phyloP scores from a whole-genome alignment of 2,113 vertebrate species.

The Ivindomyrus marchei region DNA sequence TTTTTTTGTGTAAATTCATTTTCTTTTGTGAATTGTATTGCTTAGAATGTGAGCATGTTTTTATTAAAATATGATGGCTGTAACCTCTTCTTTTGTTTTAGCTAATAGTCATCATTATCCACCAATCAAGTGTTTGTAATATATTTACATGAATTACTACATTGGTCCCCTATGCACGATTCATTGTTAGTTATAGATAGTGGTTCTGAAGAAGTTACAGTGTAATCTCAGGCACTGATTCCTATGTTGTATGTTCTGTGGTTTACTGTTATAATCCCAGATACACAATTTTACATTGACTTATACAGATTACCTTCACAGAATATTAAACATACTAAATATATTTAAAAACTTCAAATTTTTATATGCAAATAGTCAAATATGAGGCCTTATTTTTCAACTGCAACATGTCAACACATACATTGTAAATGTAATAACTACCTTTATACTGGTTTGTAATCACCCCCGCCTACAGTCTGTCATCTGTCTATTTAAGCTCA shows the following conservation, averaged over 20 bases:
- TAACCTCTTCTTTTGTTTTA: background rate
- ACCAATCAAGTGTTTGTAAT: background rate
- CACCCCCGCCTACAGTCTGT: background rate
- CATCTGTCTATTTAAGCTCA: too few species aligned
- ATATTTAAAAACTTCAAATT: background rate
- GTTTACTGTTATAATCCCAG: background rate
- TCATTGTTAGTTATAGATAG: background rate
- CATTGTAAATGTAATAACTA: background rate
- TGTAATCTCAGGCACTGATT: background rate
- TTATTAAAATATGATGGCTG: background rate
- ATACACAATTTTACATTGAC: background rate
- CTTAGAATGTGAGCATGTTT: background rate
- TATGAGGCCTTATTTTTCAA: background rate
- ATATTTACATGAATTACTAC: background rate
- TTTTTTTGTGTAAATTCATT: background rate
- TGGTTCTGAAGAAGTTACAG: background rate
- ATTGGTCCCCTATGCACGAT: background rate
- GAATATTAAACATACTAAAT: background rate
- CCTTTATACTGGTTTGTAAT: background rate
- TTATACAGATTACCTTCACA: background rate
- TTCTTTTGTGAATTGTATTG: background rate
- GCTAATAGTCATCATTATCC: background rate
- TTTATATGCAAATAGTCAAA: background rate
- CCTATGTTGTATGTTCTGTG: background rate
- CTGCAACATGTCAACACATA: background rate